Base-by-base conservation (phyloP, 2,113 vertebrate genomes). In the Burhinus oedicnemus region DNA sequence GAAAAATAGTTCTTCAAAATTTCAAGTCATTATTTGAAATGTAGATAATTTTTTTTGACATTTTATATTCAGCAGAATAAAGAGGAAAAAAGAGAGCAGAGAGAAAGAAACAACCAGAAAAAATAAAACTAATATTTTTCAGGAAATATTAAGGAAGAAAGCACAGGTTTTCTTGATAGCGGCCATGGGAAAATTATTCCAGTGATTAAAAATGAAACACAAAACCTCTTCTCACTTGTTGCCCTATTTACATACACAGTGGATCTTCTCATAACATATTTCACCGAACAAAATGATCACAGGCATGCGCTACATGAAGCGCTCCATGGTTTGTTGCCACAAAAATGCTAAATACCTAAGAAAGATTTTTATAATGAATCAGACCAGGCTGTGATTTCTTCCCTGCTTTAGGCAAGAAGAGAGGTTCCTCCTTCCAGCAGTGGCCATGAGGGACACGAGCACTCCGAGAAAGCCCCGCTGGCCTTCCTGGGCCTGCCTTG, bases 21-120 rank as follows among this genome's bases (percentile, higher is more conserved):
- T 30, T 22, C 30, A 40, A 66, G 26, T 42, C 8, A 25, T 34
- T n/a, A 27, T 36, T 47, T 77, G 26, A 49, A 55, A 54, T 72
- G 26, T 2, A 21, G 10, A 5, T 36, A 2, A 2, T 14, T 57
- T 60, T 62, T 40, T 30, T n/a, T 14, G 2, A 18, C 0, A 1
- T 29, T 47, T 70, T 58, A 45, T 12, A 27, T 38, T 36, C 25
- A 91, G 36, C 4, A 25, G 36, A 44, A 70, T 36, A 58, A 47
- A 60, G 45, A 57, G 23, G 15, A 21, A 68, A 26, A 55, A 36
- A 5, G 6, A 40, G 18, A 51, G 49, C 12, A 51, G 49, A 65
- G 20, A 12, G 14, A 11, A 21, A 45, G 16, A 52, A 80, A 1
- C 3, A 30, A 9, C 1, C 11, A 72, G 12, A 29, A 62, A 81